phyloP scores from a whole-genome alignment of 2,888 invertebrate species.

The Lycaena phlaeas region DNA sequence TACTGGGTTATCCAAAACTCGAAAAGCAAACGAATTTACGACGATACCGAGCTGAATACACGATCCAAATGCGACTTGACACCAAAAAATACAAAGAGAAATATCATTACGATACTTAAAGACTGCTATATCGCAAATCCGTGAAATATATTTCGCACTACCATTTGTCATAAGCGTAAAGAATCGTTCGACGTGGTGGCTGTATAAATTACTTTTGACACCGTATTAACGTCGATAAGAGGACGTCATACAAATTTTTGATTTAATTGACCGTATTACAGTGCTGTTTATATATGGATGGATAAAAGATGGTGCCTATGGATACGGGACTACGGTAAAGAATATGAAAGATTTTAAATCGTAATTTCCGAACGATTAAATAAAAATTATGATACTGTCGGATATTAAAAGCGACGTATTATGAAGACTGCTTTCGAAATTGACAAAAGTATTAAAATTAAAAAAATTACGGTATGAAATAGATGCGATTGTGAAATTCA shows the following conservation, averaged over 20 bases:
- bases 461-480: too few species aligned
- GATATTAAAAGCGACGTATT: too few species aligned
- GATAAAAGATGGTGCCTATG: constrained; percentile 5
- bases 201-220: constrained; percentile 57
- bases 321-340: too few species aligned
- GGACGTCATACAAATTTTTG: constrained; percentile 6
- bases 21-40: constrained; percentile 1
- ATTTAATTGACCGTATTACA: constrained; percentile 8
- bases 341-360: too few species aligned
- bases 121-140: constrained; percentile 42
- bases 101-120: constrained; percentile 18
- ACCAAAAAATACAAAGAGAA: constrained; percentile 1
- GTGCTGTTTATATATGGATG: constrained; percentile 1
- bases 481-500: too few species aligned
- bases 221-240: constrained; percentile 4
- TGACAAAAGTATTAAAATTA: too few species aligned
- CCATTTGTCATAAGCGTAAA: constrained; percentile 59
- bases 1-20: constrained; percentile 6
- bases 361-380: too few species aligned
- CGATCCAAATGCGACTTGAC: constrained; percentile 1
- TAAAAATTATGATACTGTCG: too few species aligned
- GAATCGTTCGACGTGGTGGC: constrained; percentile 32
- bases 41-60: neutral
- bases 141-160: constrained; percentile 39
- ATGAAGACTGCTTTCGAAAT: too few species aligned